phyloP scores from a whole-genome alignment of 1,140 invertebrate genomes.

The Sitophilus oryzae region DNA sequence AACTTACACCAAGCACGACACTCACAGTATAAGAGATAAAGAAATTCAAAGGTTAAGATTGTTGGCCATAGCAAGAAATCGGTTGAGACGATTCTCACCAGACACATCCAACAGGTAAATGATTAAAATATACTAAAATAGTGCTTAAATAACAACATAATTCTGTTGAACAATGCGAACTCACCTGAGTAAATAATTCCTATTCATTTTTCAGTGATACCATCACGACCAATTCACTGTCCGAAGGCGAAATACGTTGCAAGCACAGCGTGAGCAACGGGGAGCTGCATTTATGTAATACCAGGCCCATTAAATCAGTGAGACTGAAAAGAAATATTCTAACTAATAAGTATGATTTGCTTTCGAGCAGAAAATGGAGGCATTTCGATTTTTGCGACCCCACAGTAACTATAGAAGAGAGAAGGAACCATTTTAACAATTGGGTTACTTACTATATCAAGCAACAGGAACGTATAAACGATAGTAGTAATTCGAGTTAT shows the following conservation, averaged over 20 bases:
- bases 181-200: conserved; percentile 1
- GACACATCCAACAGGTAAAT: conserved; percentile 19
- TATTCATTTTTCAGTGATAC: conserved; percentile 16
- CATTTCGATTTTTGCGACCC: conserved; percentile 14
- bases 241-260: conserved; percentile 37
- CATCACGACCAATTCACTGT: conserved; percentile 24
- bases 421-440: conserved; percentile 30
- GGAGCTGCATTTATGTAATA: conserved; percentile 28
- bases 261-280: conserved; percentile 34
- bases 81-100: conserved; percentile 2
- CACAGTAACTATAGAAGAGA: conserved; percentile 16
- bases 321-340: conserved; percentile 10
- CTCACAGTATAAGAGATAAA: not conserved
- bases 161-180: conserved; percentile 4
- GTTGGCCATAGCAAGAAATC: not conserved
- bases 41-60: not conserved
- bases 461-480: conserved; percentile 8
- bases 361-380: not conserved
- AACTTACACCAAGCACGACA: not conserved
- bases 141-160: not conserved
- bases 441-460: conserved; percentile 35
- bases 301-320: conserved; percentile 2
- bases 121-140: not conserved
- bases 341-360: not conserved
- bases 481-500: conserved; percentile 11